These are phyloP conservation scores for Lacerta agilis DNA, from an alignment of 2,797 vertebrate genomes.

Conservation along the genomic window DNA sequence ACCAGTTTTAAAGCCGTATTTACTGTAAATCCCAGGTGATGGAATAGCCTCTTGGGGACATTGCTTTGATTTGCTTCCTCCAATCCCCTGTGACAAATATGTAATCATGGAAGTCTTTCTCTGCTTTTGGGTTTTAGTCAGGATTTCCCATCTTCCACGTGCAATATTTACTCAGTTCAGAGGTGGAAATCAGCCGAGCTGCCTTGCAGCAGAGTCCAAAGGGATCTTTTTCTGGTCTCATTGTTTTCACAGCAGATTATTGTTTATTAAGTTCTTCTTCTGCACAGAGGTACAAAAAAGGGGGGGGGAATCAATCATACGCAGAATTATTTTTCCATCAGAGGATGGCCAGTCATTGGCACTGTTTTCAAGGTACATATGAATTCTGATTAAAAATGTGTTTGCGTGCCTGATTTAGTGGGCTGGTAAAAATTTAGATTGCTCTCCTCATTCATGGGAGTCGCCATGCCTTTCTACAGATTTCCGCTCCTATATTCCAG, in stretches of 20 bases:
- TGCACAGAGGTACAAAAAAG: constrained; percentile 2
- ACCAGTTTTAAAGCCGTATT: neutral
- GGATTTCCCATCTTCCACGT: constrained; percentile 5
- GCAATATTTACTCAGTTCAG: constrained; percentile 17
- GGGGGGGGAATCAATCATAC: neutral
- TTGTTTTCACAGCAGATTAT: constrained; percentile 11
- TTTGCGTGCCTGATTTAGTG: neutral
- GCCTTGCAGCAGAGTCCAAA: neutral
- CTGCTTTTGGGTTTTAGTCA: neutral
- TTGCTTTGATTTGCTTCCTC: constrained; percentile 18
- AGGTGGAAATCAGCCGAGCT: neutral
- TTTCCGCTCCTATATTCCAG: neutral
- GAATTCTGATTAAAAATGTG: constrained; percentile 6
- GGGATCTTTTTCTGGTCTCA: neutral
- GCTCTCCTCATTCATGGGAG: neutral
- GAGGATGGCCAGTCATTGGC: neutral
- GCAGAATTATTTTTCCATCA: constrained; percentile 14
- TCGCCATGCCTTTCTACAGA: neutral
- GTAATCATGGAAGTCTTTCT: neutral
- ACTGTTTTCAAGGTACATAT: constrained; percentile 35
- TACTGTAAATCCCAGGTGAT: constrained; percentile 30
- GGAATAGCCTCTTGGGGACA: constrained; percentile 11
- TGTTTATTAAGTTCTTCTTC: constrained; percentile 17
- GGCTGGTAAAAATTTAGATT: neutral
- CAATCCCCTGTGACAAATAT: neutral